These are phyloP conservation scores for Patella caerulea DNA, from an alignment of 2,888 invertebrate genomes.

Conservation along the genomic window DNA sequence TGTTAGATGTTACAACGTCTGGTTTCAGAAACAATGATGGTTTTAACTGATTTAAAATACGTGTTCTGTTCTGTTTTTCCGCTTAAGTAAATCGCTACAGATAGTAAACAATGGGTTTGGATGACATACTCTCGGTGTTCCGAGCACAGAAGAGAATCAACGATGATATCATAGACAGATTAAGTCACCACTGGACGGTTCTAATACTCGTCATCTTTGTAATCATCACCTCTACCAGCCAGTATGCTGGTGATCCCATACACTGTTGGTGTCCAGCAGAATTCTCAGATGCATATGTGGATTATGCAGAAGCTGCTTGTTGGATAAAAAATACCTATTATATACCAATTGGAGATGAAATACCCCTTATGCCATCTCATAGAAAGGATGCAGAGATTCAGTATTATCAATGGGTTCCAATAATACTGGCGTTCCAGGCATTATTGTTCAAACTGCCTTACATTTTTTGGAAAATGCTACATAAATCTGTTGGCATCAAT, in stretches of 20 bases:
- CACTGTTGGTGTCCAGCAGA: conserved; percentile 14
- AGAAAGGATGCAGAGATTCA: conserved; percentile 36
- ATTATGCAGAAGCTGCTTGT: conserved; percentile 31
- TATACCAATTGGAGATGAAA: conserved; percentile 24
- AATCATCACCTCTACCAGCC: background rate
- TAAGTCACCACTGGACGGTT: no score
- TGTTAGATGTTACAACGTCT: no score
- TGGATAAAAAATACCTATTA: conserved; percentile 38
- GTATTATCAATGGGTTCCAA: conserved; percentile 53
- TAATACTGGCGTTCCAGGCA: conserved; percentile 46
- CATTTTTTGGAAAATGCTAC: conserved; percentile 41
- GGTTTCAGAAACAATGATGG: no score
- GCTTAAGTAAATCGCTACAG: no score
- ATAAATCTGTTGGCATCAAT: conserved; percentile 37
- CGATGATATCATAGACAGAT: no score
- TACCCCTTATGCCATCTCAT: conserved; percentile 30
- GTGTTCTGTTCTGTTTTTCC: no score
- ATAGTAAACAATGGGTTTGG: no score
- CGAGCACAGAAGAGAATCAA: no score
- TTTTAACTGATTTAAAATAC: no score
- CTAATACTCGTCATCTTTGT: no score
- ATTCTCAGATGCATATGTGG: conserved; percentile 6
- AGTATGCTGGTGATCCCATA: background rate
- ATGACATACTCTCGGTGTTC: no score
- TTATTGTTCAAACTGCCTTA: conserved; percentile 45